Base-by-base conservation (phyloP, 1,140 invertebrate species). In the Coelopa frigida region DNA sequence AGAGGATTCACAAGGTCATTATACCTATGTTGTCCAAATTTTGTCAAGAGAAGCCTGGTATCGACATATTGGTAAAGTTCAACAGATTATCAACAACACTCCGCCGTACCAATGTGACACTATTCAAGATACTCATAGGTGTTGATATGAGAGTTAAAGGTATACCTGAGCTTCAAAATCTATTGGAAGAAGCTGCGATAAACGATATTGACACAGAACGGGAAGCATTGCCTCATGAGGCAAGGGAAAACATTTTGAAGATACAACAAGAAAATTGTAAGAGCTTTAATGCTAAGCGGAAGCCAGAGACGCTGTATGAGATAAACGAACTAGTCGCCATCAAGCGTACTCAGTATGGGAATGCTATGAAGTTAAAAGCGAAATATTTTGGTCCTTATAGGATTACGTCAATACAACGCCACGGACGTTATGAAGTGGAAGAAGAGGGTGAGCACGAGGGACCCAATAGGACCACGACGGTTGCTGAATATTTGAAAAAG, bases 331-430 rank as follows among this genome's bases (percentile, higher is more conserved):
- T 35, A 10, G 32, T 36, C 8, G 43, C 43, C 29, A 44, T 36
- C 7, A 44, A 44, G 29, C 20, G 21, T 1, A 36, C 22, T 14
- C 31, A 45, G 12, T 45, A 26, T 22, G 43, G 43, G 11, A 36
- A n/a, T 23, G 18, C 20, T 4, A 7, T 45, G 5, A 45, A 35
- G 2, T 15, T 45, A 2, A 33, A 24, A 23, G 21, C 32, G 4
- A 24, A 45, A 15, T 45, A 17, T 48, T 39, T 72, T 14, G 69
- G 64, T 14, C 68, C 70, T 1, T 72, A 73, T 39, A 15, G 46
- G 10, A 49, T 65, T 8, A 41, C 39, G n/a, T n/a, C n/a, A n/a
- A n/a, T n/a, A n/a, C n/a, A n/a, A n/a, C n/a, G n/a, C n/a, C n/a
- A n/a, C n/a, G n/a, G n/a, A n/a, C n/a, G n/a, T n/a, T n/a, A n/a